Conservation (phyloP, 92 coral and sea anemone genomes). For the Palythoa heliodiscus region DNA sequence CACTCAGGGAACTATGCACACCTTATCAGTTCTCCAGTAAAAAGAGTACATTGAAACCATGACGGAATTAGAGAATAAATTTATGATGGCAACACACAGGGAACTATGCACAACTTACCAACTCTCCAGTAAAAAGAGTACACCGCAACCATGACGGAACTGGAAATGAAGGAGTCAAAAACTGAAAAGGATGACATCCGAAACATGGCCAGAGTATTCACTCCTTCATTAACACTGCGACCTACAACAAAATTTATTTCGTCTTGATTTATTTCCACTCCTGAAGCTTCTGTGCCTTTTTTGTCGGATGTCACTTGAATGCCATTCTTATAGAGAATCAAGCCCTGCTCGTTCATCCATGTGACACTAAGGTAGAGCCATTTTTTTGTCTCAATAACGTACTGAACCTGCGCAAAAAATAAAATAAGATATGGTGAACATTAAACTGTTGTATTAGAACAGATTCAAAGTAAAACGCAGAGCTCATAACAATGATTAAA, state of each 20-base stretch:
- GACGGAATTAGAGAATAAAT: slow-evolving; percentile 63
- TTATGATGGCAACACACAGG: too few relatives aligned
- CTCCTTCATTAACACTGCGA: slow-evolving; percentile 57
- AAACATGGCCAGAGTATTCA: slow-evolving; percentile 66
- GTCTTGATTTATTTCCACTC: slow-evolving; percentile 55
- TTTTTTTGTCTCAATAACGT: slow-evolving; percentile 30
- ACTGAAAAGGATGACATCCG: slow-evolving; percentile 72
- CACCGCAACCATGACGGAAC: slow-evolving; percentile 66
- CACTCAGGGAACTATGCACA: too few relatives aligned
- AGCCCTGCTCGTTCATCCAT: slow-evolving; percentile 78
- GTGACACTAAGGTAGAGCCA: slow-evolving; percentile 79
- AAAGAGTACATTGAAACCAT: slow-evolving; percentile 77
- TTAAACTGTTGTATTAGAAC: not conserved
- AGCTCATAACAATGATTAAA: too few relatives aligned
- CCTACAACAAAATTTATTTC: slow-evolving; percentile 84
- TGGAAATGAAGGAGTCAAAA: slow-evolving; percentile 71
- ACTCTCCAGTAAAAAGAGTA: slow-evolving; percentile 84
- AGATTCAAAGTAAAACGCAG: not conserved
- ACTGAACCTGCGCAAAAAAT: slow-evolving; percentile 13
- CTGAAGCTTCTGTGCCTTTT: slow-evolving; percentile 55
- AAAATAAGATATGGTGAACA: not conserved
- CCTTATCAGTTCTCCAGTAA: slow-evolving; percentile 87
- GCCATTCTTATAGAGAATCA: slow-evolving; percentile 73
- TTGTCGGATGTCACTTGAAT: slow-evolving; percentile 40
- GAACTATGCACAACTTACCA: slow-evolving; percentile 53